Evolutionary conservation across 2,888 invertebrate species (phyloP), one percentile per base, ranked within the genome.

Genomic region (Trachelus troglodyta): DNA sequence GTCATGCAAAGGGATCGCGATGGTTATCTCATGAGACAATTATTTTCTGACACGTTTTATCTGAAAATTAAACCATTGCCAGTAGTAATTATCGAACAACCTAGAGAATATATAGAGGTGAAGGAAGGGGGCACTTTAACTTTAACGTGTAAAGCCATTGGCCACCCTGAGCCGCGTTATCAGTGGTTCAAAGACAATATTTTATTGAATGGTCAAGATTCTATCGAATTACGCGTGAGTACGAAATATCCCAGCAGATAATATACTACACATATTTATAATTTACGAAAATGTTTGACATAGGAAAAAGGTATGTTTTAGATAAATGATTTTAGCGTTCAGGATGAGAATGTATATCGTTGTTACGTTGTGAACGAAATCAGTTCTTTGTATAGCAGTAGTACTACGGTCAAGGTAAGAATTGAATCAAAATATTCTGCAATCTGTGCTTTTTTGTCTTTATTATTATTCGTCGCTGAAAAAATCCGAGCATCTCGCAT

Each of bases 321-420:
- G 87, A 79, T 88, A 69, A 78, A 83, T 75, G 76, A 79, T 37
- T 87, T 88, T 56, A 82, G 73, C 35, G 81, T 77, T 4, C 86
- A 87, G 68, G 78, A 88, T 76, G 89, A 89, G 75, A 91, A 91
- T 71, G 87, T 87, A 81, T 91, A 91, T 84, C 86, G 87, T 79
- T 91, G 91, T 77, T 83, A 84, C 31, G 81, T 89, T 74, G 84
- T 75, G 12, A 90, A 90, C 69, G 77, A 77, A 30, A 75, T 87
- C 34, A 88, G 87, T 78, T 89, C 88, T 82, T 78, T 81, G 73
- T 87, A 81, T 69, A 88, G 89, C 9, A 82, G 87, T 75, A 82
- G 81, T 73, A 81, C 84, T 77, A 85, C 78, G 76, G 83, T 90
- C 15, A 79, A 87, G 83, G 90, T 90, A 85, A 84, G 77, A 76